Evolutionary conservation across 1,140 invertebrate genomes (phyloP).

Genomic region (Dinothrombium tinctorium): DNA sequence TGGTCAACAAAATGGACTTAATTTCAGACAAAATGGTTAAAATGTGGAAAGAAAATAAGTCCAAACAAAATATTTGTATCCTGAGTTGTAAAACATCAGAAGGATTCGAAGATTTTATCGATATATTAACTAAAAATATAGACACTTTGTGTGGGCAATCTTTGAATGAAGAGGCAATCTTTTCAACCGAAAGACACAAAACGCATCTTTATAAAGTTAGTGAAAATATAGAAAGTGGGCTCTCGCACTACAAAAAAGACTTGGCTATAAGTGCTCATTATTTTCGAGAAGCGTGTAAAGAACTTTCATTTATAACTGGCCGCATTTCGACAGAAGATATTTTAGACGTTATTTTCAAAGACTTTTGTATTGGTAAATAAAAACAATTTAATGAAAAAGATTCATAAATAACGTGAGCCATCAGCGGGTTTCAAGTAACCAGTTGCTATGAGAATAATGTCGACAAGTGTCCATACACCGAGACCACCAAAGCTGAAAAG

Average conservation of each 20-base stretch:
- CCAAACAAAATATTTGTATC: slow-evolving; percentile 14
- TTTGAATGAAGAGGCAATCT: slow-evolving; percentile 11
- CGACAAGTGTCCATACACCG: slow-evolving; percentile 93
- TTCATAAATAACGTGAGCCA: slow-evolving; percentile 3
- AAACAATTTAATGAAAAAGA: too few species aligned
- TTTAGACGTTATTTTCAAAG: slow-evolving; percentile 54
- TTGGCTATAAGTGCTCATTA: slow-evolving; percentile 41
- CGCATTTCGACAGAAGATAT: slow-evolving; percentile 47
- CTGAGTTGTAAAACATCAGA: slow-evolving; percentile 38
- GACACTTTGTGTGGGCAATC: slow-evolving; percentile 25
- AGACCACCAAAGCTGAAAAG: slow-evolving; percentile 95
- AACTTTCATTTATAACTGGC: slow-evolving; percentile 50
- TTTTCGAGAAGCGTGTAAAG: slow-evolving; percentile 34
- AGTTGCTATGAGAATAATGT: slow-evolving; percentile 84
- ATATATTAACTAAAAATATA: slow-evolving; percentile 27
- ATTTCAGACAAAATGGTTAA: slow-evolving; percentile 17
- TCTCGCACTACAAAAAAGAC: slow-evolving; percentile 16
- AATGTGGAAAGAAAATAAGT: slow-evolving; percentile 7
- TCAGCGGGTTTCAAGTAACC: slow-evolving; percentile 47
- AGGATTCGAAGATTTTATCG: slow-evolving; percentile 32
- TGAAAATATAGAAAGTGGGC: slow-evolving; percentile 16
- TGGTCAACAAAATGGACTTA: slow-evolving; percentile 40
- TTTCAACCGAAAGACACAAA: slow-evolving; percentile 16
- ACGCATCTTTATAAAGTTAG: slow-evolving; percentile 19
- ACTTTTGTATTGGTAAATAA: slow-evolving; percentile 77